These are phyloP conservation scores for Erpobdella octoculata DNA, from an alignment of 2,888 invertebrate species.

Conservation along the genomic window DNA sequence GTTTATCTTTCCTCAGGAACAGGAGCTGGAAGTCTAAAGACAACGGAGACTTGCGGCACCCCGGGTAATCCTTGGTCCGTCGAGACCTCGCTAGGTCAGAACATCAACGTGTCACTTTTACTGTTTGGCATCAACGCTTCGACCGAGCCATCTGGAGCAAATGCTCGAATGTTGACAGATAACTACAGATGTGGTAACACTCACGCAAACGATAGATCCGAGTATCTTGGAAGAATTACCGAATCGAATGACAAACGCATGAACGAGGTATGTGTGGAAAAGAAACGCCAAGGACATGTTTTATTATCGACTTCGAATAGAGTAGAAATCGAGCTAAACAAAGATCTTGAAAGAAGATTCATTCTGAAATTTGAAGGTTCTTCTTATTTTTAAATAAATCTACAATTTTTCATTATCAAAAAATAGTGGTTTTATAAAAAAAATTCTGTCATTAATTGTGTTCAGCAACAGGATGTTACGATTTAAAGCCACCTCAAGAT, in stretches of 20 bases:
- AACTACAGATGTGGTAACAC: too few species aligned
- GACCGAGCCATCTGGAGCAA: too few species aligned
- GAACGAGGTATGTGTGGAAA: too few species aligned
- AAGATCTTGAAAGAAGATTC: too few species aligned
- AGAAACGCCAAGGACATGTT: neutral
- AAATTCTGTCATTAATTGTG: neutral
- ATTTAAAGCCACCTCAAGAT: slow-evolving; percentile 20
- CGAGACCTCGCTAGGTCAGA: neutral
- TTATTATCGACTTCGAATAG: neutral
- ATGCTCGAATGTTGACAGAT: too few species aligned
- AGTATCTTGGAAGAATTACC: too few species aligned
- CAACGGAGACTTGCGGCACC: neutral
- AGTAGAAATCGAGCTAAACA: neutral
- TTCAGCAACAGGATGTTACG: slow-evolving; percentile 25
- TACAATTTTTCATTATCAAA: neutral
- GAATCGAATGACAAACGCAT: too few species aligned
- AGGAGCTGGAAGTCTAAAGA: neutral
- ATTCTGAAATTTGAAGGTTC: too few species aligned
- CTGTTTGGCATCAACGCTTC: too few species aligned
- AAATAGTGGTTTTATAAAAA: neutral
- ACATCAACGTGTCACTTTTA: neutral
- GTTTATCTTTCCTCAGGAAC: neutral
- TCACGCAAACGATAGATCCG: too few species aligned
- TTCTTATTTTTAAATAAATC: too few species aligned
- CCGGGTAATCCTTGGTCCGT: neutral